Evolutionary conservation across 2,888 invertebrate species (phyloP), one percentile per base, ranked within the genome.

Genomic region (Pollenia labialis): DNA sequence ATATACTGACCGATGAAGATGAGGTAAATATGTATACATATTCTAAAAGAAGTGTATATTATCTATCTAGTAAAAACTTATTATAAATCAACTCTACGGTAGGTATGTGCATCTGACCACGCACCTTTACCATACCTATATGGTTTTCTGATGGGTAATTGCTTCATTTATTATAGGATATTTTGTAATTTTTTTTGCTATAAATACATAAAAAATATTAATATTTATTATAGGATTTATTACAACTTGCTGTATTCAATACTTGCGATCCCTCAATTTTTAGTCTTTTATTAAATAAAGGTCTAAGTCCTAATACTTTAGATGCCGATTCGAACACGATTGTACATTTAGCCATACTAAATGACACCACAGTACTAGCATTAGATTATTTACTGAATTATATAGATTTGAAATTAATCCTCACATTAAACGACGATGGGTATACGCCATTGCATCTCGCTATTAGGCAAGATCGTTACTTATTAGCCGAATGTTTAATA

Each of bases 381-480:
- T 75, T 93, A 40, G 86, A 88, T 10, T 82, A 88, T 6, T 84
- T 93, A 8, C 88, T 92, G 88, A 79, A 88, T 3, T 69, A 81
- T 3, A 88, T 93, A 3, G 91, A 92, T 56, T 88, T 91, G 10
- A 88, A 90, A 64, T 71, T 91, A 46, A 72, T 93, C 1, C 81
- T 90, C 10, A 81, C 88, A 42, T 87, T 85, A 11, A 93, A 93
- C 50, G 90, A 93, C 81, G 91, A 92, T 77, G 93, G 93, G 2
- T 90, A 92, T 40, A 91, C 93, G 1, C 90, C 90, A 0, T 46
- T 93, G 0, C 93, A 93, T 54, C 74, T 92, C 32, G 92, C 92
- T 0, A 89, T 92, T 0, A 90, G 91, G 1, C 88, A 90, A 23
- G 90, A 92, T 86, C 90, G 90, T 32, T 93, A 89, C 62, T 72